Evolutionary conservation across 2,888 invertebrate genomes (phyloP).

Genomic region (Colostygia pectinataria): DNA sequence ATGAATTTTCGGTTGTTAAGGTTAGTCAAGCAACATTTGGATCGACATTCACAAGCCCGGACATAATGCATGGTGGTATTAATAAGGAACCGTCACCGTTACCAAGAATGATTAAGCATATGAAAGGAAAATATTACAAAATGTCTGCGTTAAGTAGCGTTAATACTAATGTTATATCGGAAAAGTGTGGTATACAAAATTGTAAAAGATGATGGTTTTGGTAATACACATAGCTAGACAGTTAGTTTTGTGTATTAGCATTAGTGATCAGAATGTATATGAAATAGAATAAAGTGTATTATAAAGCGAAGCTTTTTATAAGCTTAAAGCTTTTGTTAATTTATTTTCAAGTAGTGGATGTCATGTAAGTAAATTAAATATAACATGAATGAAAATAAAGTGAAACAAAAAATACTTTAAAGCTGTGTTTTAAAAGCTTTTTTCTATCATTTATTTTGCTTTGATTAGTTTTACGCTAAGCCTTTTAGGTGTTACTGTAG

Average conservation of each 20-base stretch:
- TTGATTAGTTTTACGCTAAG: constrained; percentile 41
- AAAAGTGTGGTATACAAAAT: constrained; percentile 19
- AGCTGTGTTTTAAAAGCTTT: constrained; percentile 47
- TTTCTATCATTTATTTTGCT: constrained; percentile 25
- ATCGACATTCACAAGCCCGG: constrained; percentile 55
- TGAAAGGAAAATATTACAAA: constrained; percentile 69
- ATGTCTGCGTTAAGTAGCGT: constrained; percentile 34
- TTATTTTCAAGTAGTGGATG: constrained; percentile 19
- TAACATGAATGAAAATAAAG: constrained; percentile 35
- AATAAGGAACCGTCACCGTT: constrained; percentile 74
- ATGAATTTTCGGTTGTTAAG: constrained; percentile 35
- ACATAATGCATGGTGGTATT: constrained; percentile 63
- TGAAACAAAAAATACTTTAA: constrained; percentile 35
- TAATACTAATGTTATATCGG: constrained; percentile 24
- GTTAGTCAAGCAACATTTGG: constrained; percentile 42
- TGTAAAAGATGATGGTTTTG: constrained; percentile 22
- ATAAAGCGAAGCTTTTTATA: constrained; percentile 55
- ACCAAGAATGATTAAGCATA: constrained; percentile 82
- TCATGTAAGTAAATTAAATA: constrained; percentile 28
- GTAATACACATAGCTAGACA: constrained; percentile 29
- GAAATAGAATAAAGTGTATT: constrained; percentile 40
- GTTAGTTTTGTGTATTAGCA: constrained; percentile 40
- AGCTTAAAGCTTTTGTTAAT: constrained; percentile 46
- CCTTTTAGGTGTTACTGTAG: constrained; percentile 49
- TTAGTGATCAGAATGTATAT: constrained; percentile 36